Evolutionary conservation across 2,888 invertebrate species (phyloP).

Genomic region (Pheosia gnoma): DNA sequence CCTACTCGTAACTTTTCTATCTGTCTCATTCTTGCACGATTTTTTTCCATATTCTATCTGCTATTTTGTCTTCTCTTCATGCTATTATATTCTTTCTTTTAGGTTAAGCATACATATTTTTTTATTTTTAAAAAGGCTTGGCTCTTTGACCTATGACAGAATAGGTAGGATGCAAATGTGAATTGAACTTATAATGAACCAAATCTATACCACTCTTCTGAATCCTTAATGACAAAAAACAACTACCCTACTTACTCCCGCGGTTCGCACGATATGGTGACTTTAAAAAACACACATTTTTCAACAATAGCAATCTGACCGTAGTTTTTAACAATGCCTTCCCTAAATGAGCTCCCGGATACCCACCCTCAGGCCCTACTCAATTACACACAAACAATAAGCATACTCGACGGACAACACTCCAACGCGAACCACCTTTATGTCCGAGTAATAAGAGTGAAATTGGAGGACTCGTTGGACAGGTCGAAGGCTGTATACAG

Average conservation of each 20-base stretch:
- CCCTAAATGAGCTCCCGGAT: conserved; percentile 29
- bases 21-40: too few relatives aligned
- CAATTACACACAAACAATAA: conserved; percentile 26
- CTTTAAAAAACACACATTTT: conserved; percentile 18
- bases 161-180: too few relatives aligned
- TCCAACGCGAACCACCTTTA: neutral
- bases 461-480: neutral
- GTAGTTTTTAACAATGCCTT: conserved; percentile 26
- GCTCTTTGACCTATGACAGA: too few relatives aligned
- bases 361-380: conserved; percentile 12
- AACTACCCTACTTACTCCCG: neutral
- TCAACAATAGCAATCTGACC: conserved; percentile 22
- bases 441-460: neutral
- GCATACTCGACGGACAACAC: conserved; percentile 12
- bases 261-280: neutral
- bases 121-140: too few relatives aligned
- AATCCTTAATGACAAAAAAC: neutral
- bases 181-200: too few relatives aligned
- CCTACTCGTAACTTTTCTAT: too few relatives aligned
- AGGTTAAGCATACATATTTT: too few relatives aligned
- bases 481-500: neutral
- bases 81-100: too few relatives aligned
- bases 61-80: too few relatives aligned
- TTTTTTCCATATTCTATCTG: too few relatives aligned
- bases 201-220: neutral